Base-by-base conservation (phyloP, 2,888 invertebrate species). In the Morinoia aosen region DNA sequence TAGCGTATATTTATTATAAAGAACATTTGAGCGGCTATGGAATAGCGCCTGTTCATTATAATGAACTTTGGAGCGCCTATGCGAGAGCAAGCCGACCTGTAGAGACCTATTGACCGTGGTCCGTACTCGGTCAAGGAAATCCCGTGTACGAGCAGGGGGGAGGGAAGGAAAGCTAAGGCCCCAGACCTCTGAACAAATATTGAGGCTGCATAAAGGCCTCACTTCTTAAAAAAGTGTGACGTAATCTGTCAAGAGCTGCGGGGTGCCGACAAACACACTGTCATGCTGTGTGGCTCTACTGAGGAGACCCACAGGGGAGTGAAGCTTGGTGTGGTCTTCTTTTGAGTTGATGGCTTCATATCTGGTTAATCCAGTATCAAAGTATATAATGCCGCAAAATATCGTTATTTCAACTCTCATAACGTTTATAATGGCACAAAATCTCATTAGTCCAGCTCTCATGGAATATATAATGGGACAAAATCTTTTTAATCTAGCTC, bases 91-190 rank as follows among this genome's bases (percentile, higher is more conserved):
- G 88, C 12, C 39, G 40, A 90, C 90, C 39, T 48, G 76, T 33
- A 16, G n/a, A 90, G 90, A 90, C 90, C 90, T 90, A 93, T 93
- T 19, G 93, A 93, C 93, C 57, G 33, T 57, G 11, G 58, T 57
- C 93, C 93, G 33, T 3, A 93, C 33, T 25, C 93, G 93, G 93
- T 93, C 93, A 93, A 93, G 93, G 93, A 93, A 93, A 93, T 57
- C 93, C 56, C 93, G 12, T 33, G 16, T 11, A 33, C 40, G 40
- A 5, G 90, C 8, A 76, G 76, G 19, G 76, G 90, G 90, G 14
- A 90, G 90, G 90, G 90, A 88, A n/a, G 33, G 76, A 33, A 19
- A 90, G 90, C 40, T 16, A 90, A 48, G 93, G 56, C 25, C 93
- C 93, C 10, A 93, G 12, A 48, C 48, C 93, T 57, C 57, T 93